A percentile compares a stretch with the other conserved stretches of the same genome.
Conservation (phyloP, 1,140 invertebrate genomes). For the Argopecten irradians region DNA sequence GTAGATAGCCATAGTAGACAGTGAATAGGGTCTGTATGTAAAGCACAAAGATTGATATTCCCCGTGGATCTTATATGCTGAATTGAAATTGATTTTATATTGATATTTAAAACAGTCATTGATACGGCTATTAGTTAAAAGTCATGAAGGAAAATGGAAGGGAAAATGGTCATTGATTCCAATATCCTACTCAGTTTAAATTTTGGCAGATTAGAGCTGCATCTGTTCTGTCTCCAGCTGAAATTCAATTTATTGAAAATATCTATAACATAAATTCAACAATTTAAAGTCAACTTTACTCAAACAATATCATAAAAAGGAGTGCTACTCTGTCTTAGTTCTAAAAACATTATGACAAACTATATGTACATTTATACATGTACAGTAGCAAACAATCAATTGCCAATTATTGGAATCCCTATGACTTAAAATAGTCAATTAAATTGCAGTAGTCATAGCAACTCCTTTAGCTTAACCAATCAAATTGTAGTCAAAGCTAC, state of each 20-base stretch:
- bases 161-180: background rate
- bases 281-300: background rate
- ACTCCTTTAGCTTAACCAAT: background rate
- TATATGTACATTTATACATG: too few relatives aligned
- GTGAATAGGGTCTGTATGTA: background rate
- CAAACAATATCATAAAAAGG: background rate
- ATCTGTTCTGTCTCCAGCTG: background rate
- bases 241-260: background rate
- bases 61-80: background rate
- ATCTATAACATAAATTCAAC: background rate
- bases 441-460: too few relatives aligned
- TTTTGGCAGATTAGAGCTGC: background rate
- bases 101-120: background rate
- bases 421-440: too few relatives aligned
- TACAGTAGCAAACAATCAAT: background rate
- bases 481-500: background rate
- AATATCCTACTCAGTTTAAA: background rate
- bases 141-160: background rate
- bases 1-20: background rate
- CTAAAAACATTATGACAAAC: too few relatives aligned
- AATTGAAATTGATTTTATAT: background rate
- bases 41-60: constrained; percentile 1
- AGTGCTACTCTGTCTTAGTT: background rate
- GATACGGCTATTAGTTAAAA: background rate
- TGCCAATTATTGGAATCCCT: too few relatives aligned